Evolutionary conservation across 2,888 invertebrate species (phyloP).

Genomic region (Clusia tigrina): DNA sequence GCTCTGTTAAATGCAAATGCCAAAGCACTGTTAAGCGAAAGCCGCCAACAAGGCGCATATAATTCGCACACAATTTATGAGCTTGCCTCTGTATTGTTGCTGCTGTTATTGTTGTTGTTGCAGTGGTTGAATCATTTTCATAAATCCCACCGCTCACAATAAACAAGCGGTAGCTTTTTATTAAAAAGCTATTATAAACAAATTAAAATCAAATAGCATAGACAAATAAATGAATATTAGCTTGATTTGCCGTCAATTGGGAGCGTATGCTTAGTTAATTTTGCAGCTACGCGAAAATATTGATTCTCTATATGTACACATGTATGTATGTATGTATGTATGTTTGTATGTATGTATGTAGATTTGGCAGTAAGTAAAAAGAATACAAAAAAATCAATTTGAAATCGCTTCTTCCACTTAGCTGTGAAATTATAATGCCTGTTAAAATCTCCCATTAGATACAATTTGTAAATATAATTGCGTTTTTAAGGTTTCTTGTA

Average conservation of each 20-base stretch:
- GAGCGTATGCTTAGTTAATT: background rate
- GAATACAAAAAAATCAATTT: no score
- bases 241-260: background rate
- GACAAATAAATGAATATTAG: background rate
- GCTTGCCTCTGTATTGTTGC: background rate
- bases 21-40: background rate
- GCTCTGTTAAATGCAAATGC: background rate
- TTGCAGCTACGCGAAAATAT: background rate
- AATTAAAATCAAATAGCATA: background rate
- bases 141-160: background rate
- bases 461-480: no score
- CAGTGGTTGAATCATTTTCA: background rate
- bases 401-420: no score
- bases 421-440: no score
- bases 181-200: slow-evolving; percentile 1
- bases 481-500: no score
- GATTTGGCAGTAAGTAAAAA: no score
- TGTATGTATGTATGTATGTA: background rate
- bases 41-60: background rate
- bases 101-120: background rate
- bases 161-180: background rate
- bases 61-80: background rate
- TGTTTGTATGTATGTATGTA: no score
- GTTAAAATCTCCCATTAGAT: no score
- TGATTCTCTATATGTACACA: background rate